Percentiles rank a stretch among this genome's conserved stretches.
These are phyloP conservation scores for Agrotis clavis DNA, from an alignment of 2,888 invertebrate species.

Conservation along the genomic window DNA sequence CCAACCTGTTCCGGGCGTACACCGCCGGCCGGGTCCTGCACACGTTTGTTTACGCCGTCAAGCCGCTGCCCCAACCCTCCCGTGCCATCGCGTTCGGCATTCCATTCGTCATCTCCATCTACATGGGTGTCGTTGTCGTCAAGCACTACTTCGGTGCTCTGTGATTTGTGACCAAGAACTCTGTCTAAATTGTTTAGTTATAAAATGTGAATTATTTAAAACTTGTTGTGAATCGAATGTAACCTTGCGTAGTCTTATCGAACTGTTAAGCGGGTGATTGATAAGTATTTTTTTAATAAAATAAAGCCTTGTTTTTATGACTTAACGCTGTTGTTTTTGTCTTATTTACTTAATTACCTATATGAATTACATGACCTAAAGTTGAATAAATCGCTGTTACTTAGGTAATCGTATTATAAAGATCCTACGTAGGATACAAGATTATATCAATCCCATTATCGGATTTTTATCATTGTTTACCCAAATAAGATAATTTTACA, in stretches of 20 bases:
- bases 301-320: conserved; percentile 8
- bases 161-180: conserved; percentile 52
- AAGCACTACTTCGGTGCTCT: conserved; percentile 70
- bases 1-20: conserved; percentile 83
- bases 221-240: not conserved
- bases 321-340: conserved; percentile 14
- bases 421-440: not conserved
- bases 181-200: not conserved
- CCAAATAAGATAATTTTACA: conserved; percentile 2
- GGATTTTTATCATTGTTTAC: conserved; percentile 6
- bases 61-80: conserved; percentile 91
- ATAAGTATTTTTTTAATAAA: conserved; percentile 14
- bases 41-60: conserved; percentile 92
- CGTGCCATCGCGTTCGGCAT: conserved; percentile 77
- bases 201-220: conserved; percentile 3
- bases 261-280: not conserved
- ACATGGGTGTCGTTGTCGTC: conserved; percentile 80
- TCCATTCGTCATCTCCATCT: conserved; percentile 75
- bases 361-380: not conserved
- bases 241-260: conserved; percentile 8
- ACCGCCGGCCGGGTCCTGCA: conserved; percentile 90
- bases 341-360: too few relatives aligned
- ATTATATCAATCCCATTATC: conserved; percentile 13
- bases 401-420: not conserved
- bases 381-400: not conserved